A percentile compares a stretch with the other conserved stretches of the same genome.
These are phyloP conservation scores for Trematocara nigrifrons DNA, from an alignment of 2,113 vertebrate genomes.

Conservation along the genomic window DNA sequence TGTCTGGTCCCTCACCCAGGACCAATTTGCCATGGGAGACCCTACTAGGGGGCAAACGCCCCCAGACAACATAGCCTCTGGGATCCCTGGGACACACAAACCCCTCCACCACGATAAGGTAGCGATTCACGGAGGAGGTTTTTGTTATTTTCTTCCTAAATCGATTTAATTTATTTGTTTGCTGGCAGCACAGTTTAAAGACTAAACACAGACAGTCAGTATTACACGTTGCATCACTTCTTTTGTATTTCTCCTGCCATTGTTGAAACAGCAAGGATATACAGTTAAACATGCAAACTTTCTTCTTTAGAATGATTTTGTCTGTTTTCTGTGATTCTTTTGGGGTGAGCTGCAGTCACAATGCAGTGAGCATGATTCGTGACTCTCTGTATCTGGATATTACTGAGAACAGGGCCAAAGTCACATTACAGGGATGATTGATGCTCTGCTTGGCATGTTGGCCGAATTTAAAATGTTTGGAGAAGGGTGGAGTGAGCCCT, in stretches of 20 bases:
- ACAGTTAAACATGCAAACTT: not conserved
- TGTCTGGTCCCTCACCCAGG: too few relatives aligned
- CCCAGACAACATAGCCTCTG: too few relatives aligned
- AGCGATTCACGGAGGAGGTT: not conserved
- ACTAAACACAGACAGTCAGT: not conserved
- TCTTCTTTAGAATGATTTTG: not conserved
- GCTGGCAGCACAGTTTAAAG: not conserved
- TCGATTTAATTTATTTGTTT: not conserved
- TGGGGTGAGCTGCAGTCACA: not conserved
- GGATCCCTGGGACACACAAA: too few relatives aligned
- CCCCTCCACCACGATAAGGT: too few relatives aligned
- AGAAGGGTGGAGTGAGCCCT: conserved; percentile 20
- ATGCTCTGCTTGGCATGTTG: conserved; percentile 30
- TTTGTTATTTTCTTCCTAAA: not conserved
- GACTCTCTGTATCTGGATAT: not conserved
- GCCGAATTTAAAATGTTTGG: conserved; percentile 45
- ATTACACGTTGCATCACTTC: not conserved
- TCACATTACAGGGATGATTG: conserved; percentile 22
- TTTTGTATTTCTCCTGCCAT: not conserved
- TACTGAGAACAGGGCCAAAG: not conserved
- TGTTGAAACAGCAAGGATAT: not conserved
- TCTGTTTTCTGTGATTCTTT: not conserved
- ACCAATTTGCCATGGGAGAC: too few relatives aligned
- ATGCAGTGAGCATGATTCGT: not conserved
- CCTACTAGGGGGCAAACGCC: too few relatives aligned